Evolutionary conservation across 2,797 vertebrate genomes (phyloP), one percentile per base, ranked within the genome.

Genomic region (Sus cebifrons): DNA sequence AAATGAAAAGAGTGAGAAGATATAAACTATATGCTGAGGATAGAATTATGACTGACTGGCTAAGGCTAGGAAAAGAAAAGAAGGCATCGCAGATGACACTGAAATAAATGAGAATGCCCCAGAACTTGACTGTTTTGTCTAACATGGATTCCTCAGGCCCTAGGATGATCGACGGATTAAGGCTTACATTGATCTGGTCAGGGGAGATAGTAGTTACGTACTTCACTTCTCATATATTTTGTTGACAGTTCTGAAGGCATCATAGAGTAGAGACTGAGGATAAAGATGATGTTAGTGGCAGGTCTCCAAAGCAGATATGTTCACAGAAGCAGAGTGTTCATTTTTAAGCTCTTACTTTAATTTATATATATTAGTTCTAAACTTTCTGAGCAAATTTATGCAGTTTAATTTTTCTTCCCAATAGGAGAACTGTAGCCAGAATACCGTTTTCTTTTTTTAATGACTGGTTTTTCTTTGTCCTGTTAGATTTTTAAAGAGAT

Each of bases 401-500:
- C n/a, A 21, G 8, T 71, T 97, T 92, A 82, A 65, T 82, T 95
- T 86, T 64, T 89, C 71, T 86, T 82, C 0, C 16, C 60, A 27
- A 3, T 49, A 7, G 70, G 12, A 91, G 16, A 44, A 87, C 78
- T 95, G 44, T 82, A 93, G 68, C 79, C 71, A 94, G 94, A 96
- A 95, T 97, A 83, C 67, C 67, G 10, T 71, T 62, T 95, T 94
- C 92, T 85, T 64, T 93, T 71, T 73, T 54, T 89, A 88, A 77
- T 95, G 77, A 98, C 77, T 97, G 49, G 62, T 89, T 87, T 64
- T 78, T 44, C 18, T 93, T 81, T 88, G 79, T 92, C 75, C 44
- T 96, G 74, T 79, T 96, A 81, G 68, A 88, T 96, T 97, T 93
- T 96, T 96, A 87, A 93, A 86, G 96, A 96, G 65, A 94, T 95